phyloP scores from a whole-genome alignment of 2,888 invertebrate species.

The Buathra laborator region DNA sequence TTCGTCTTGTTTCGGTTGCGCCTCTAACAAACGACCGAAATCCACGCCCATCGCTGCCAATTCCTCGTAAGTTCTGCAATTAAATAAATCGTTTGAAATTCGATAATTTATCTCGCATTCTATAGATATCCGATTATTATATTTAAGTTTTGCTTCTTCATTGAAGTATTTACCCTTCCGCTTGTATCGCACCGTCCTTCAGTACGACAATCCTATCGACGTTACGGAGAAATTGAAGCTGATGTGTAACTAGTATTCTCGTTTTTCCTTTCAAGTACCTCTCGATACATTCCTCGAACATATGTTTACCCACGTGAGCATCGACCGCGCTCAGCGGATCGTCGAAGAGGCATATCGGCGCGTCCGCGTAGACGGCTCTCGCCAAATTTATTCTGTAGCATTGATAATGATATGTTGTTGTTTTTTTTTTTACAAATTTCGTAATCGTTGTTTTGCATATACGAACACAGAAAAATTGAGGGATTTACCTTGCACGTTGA shows the following conservation, averaged over 20 bases:
- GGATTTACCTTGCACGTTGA: constrained; percentile 87
- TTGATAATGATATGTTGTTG: background rate
- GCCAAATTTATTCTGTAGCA: constrained; percentile 91
- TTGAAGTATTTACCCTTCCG: constrained; percentile 75
- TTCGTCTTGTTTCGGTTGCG: constrained; percentile 79
- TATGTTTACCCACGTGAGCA: constrained; percentile 94
- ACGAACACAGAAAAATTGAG: background rate
- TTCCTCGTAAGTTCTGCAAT: constrained; percentile 88
- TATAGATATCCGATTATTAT: background rate
- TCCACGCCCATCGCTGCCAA: constrained; percentile 91
- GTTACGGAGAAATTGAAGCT: constrained; percentile 86
- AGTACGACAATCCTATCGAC: constrained; percentile 83
- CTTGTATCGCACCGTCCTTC: constrained; percentile 80
- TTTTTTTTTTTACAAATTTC: no score
- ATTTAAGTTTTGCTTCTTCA: background rate
- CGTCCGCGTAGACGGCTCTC: constrained; percentile 93
- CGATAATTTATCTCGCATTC: no score
- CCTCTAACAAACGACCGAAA: constrained; percentile 90
- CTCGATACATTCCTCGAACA: constrained; percentile 93
- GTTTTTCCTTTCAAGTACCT: constrained; percentile 86
- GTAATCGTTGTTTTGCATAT: no score
- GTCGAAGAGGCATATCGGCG: constrained; percentile 95
- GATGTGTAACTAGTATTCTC: constrained; percentile 88
- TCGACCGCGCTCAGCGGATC: constrained; percentile 98
- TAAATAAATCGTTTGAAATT: constrained; percentile 21